phyloP scores from a whole-genome alignment of 1,140 invertebrate genomes.

The Chymomyza costata region DNA sequence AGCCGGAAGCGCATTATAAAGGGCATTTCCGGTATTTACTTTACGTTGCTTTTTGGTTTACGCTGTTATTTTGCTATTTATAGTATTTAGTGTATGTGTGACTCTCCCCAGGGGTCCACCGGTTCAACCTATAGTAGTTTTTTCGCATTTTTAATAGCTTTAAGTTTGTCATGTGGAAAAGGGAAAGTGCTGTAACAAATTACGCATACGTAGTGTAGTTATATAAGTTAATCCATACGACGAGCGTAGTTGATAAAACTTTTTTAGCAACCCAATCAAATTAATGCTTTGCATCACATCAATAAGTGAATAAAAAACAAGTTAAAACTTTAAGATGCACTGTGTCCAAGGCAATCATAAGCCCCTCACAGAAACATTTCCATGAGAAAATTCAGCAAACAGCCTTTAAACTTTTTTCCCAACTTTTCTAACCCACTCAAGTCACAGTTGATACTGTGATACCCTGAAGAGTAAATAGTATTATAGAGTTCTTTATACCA shows the following conservation, averaged over 20 bases:
- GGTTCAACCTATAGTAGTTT: too few species aligned
- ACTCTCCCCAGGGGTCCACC: too few species aligned
- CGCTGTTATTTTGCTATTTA: too few species aligned
- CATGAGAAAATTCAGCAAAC: slow-evolving; percentile 5
- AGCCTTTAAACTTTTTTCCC: slow-evolving; percentile 13
- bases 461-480: too few species aligned
- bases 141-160: slow-evolving; percentile 40
- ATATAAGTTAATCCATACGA: too few species aligned
- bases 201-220: slow-evolving; percentile 21
- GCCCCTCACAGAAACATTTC: slow-evolving; percentile 15
- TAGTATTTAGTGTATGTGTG: too few species aligned
- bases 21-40: slow-evolving; percentile 69
- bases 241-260: slow-evolving; percentile 7
- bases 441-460: too few species aligned
- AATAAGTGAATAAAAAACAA: slow-evolving; percentile 32
- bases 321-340: slow-evolving; percentile 30
- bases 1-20: slow-evolving; percentile 69
- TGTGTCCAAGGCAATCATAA: slow-evolving; percentile 46
- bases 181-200: slow-evolving; percentile 17
- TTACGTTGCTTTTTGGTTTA: slow-evolving; percentile 23
- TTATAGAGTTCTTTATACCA: too few species aligned
- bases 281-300: slow-evolving; percentile 33
- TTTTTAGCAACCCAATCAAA: slow-evolving; percentile 36
- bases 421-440: slow-evolving; percentile 19
- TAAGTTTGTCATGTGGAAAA: slow-evolving; percentile 43